Conservation (phyloP, 2,797 vertebrate species). For the Cygnus olor region DNA sequence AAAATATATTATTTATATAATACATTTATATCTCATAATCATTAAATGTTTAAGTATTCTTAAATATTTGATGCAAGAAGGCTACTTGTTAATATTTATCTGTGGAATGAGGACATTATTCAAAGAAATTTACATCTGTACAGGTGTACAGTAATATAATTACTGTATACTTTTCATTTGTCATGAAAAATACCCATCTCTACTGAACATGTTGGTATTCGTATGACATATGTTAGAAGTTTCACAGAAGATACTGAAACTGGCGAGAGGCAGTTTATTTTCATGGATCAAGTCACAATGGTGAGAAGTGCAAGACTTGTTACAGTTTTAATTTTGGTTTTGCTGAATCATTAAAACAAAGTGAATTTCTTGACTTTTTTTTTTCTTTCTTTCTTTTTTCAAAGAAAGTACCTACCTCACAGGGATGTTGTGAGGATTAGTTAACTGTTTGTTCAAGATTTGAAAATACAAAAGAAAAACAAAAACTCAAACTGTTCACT, state of each 20-base stretch:
- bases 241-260: background rate
- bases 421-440: conserved; percentile 68
- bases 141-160: background rate
- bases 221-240: background rate
- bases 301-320: background rate
- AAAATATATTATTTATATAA: background rate
- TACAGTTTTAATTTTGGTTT: background rate
- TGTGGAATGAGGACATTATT: background rate
- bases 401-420: conserved; percentile 49
- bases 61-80: background rate
- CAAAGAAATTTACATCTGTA: background rate
- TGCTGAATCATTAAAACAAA: background rate
- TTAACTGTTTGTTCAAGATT: background rate
- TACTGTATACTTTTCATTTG: background rate
- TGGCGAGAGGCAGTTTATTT: background rate
- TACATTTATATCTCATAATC: background rate
- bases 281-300: background rate
- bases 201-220: background rate
- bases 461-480: background rate
- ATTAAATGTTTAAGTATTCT: background rate
- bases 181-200: background rate
- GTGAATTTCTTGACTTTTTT: background rate
- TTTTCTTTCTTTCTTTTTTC: background rate
- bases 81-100: background rate
- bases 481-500: background rate